Conservation (phyloP, 2,797 vertebrate genomes). For the Synaphobranchus kaupii region DNA sequence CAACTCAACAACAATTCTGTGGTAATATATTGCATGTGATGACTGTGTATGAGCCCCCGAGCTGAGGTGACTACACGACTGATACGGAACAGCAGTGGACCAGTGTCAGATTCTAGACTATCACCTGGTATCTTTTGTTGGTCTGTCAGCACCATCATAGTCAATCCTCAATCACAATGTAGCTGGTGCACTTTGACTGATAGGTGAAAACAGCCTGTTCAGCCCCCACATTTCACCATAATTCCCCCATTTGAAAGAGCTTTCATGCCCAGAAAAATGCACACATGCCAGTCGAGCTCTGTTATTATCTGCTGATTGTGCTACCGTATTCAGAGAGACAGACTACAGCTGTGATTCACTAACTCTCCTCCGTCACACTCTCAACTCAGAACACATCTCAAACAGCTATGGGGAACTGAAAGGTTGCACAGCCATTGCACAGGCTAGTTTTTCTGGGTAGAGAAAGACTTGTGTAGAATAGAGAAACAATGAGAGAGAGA, state of each 20-base stretch:
- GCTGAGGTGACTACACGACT: background rate
- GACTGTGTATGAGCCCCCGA: background rate
- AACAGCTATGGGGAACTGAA: slow-evolving; percentile 16
- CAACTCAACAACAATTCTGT: no score
- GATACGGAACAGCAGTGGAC: background rate
- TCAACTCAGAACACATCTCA: slow-evolving; percentile 37
- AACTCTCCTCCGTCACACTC: slow-evolving; percentile 15
- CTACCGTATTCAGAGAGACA: slow-evolving; percentile 46
- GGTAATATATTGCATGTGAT: background rate
- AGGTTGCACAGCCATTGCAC: slow-evolving; percentile 26
- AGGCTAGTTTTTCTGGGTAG: background rate
- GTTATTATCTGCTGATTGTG: slow-evolving; percentile 17
- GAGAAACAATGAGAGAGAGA: no score
- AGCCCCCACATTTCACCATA: background rate
- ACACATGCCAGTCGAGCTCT: background rate
- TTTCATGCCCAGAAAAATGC: background rate
- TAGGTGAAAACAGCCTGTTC: background rate
- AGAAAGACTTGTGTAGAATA: slow-evolving; percentile 8
- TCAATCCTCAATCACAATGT: background rate
- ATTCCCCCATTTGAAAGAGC: background rate
- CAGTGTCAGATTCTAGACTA: background rate
- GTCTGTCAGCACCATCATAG: background rate
- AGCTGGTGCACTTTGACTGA: background rate
- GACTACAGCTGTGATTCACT: slow-evolving; percentile 49
- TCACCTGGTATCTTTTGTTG: background rate